Base-by-base conservation (phyloP, 37 sponge, comb jelly and placozoan genomes). In the Theonella swinhoei region DNA sequence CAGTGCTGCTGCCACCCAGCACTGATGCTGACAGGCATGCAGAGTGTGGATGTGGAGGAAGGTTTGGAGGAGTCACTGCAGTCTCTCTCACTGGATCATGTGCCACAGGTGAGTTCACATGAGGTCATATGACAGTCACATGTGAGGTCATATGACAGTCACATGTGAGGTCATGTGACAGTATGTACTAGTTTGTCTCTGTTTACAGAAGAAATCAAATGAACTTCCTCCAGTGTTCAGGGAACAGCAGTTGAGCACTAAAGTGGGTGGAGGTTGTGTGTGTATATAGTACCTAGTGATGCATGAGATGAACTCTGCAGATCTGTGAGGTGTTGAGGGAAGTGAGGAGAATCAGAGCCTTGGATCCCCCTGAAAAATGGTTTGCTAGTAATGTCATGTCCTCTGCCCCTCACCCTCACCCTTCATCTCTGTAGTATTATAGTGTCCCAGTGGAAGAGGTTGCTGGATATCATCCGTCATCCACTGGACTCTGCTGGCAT, bases 401-500 rank as follows among this genome's bases (percentile, higher is more conserved):
- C n/a, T n/a, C 66, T 65, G n/a, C 30, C 30, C 25, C 66, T 65
- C 29, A 19, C 19, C 11, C 19, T 20, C 17, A 58, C 60, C 11
- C 19, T 58, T 11, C 60, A 58, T 58, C 19, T 58, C 17, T 8
- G 68, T 37, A 25, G 5, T 80, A 23, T 36, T 9, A 37, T 72
- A 26, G 87, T 93, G 68, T 89, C 90, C 34, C 94, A 93, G 73
- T 93, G 94, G 94, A 90, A 81, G 0, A 31, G 72, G 17, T 67
- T 93, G 80, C 65, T 93, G 76, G 87, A 89, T 69, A 80, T 93
- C 43, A 37, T 86, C 11, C 66, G 77, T 33, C 26, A 30, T 31
- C 90, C 89, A 22, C 58, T 93, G 47, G 40, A 33, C 19, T 34
- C 11, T 22, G 32, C 36, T 69, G 84, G 90, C 7, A 75, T 93